Percentiles rank a stretch among this genome's conserved stretches.
phyloP scores from a whole-genome alignment of 2,113 vertebrate species.

The Takifugu bimaculatus region DNA sequence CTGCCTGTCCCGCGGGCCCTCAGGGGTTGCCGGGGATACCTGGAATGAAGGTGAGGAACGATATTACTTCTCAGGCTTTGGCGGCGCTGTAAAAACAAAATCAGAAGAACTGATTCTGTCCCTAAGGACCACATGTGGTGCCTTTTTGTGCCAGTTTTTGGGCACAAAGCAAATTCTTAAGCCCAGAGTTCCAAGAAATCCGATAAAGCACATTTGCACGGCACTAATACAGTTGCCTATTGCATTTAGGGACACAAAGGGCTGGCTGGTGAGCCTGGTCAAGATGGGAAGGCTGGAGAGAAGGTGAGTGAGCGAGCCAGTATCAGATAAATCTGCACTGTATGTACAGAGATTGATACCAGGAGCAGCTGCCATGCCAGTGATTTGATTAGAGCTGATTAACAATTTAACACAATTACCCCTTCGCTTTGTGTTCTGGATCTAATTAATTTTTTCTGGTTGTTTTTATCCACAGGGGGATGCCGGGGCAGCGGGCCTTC shows the following conservation, averaged over 20 bases:
- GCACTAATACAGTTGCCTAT: not conserved
- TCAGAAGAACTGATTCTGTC: not conserved
- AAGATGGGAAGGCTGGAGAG: constrained; percentile 62
- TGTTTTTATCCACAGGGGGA: constrained; percentile 64
- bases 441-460: constrained; percentile 12
- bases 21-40: constrained; percentile 72
- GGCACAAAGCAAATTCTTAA: too few relatives aligned
- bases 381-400: not conserved
- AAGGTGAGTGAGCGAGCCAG: constrained; percentile 58
- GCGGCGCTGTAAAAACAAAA: too few relatives aligned
- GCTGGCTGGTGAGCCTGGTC: constrained; percentile 62
- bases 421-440: not conserved
- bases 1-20: constrained; percentile 75
- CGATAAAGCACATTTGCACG: not conserved
- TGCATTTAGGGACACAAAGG: constrained; percentile 74
- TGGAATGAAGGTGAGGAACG: constrained; percentile 74
- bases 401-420: constrained; percentile 15
- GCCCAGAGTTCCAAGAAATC: not conserved
- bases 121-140: not conserved
- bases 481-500: constrained; percentile 57
- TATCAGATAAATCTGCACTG: not conserved
- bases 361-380: not conserved
- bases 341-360: not conserved
- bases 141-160: too few relatives aligned
- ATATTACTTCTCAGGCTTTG: too few relatives aligned